Conservation (phyloP, 2,888 invertebrate genomes). For the Eupithecia tripunctaria region DNA sequence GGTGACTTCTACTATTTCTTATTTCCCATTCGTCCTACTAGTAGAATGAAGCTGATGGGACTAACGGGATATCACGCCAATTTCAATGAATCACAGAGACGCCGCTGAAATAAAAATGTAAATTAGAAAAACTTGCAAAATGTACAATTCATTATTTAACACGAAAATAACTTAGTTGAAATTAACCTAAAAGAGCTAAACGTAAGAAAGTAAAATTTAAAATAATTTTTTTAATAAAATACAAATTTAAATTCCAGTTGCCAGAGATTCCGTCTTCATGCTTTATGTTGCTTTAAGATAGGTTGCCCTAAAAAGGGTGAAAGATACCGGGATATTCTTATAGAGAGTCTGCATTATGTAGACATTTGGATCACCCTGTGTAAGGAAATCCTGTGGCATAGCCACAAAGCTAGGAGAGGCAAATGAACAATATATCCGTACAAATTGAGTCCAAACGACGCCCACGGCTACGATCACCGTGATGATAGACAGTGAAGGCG, state of each 20-base stretch:
- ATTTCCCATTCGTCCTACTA: background rate
- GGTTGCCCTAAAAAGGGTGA: slow-evolving; percentile 56
- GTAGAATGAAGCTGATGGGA: background rate
- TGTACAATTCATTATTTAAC: background rate
- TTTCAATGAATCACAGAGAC: background rate
- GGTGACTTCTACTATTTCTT: too few species aligned
- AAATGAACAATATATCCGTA: background rate
- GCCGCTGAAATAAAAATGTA: background rate
- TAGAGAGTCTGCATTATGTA: background rate
- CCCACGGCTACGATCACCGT: too few species aligned
- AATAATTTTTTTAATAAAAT: background rate
- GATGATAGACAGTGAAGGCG: too few species aligned
- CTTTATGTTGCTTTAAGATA: slow-evolving; percentile 68
- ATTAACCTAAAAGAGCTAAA: background rate
- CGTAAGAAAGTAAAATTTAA: background rate
- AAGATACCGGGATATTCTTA: slow-evolving; percentile 51
- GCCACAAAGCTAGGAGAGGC: background rate
- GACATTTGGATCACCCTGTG: background rate
- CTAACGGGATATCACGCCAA: background rate
- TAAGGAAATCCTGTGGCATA: background rate
- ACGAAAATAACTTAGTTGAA: background rate
- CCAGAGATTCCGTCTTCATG: slow-evolving; percentile 55
- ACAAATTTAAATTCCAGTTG: slow-evolving; percentile 43
- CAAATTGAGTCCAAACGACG: background rate
- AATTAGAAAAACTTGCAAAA: background rate